phyloP scores from a whole-genome alignment of 2,113 vertebrate species.

The Scopus umbretta region DNA sequence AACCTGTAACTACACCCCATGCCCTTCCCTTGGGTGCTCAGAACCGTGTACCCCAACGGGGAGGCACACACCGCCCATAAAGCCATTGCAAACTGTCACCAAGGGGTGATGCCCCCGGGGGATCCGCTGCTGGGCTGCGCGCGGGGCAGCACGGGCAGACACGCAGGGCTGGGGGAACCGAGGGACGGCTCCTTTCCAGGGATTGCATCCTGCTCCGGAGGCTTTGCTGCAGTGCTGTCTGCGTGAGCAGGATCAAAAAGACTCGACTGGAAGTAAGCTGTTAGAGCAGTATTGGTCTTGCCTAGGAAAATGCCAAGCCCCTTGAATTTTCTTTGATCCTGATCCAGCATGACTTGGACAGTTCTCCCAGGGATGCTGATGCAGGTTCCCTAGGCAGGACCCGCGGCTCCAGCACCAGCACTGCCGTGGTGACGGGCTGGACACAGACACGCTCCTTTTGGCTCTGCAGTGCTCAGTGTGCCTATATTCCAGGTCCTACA shows the following conservation, averaged over 20 bases:
- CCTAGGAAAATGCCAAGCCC: not conserved
- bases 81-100: not conserved
- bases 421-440: not conserved
- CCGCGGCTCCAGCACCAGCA: not conserved
- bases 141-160: not conserved
- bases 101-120: not conserved
- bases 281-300: not conserved
- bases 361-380: not conserved
- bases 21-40: not conserved
- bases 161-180: not conserved
- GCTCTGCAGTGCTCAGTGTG: not conserved
- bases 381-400: not conserved
- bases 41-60: rapidly evolving
- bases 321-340: not conserved
- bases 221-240: not conserved
- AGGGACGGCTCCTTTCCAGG: not conserved
- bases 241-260: not conserved
- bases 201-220: not conserved
- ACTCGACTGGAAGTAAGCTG: too few species aligned
- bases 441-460: not conserved
- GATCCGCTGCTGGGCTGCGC: not conserved
- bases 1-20: not conserved
- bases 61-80: not conserved
- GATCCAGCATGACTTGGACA: not conserved
- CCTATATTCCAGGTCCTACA: not conserved